Evolutionary conservation across 1,140 invertebrate species (phyloP).

Genomic region (Kradibia gibbosae): DNA sequence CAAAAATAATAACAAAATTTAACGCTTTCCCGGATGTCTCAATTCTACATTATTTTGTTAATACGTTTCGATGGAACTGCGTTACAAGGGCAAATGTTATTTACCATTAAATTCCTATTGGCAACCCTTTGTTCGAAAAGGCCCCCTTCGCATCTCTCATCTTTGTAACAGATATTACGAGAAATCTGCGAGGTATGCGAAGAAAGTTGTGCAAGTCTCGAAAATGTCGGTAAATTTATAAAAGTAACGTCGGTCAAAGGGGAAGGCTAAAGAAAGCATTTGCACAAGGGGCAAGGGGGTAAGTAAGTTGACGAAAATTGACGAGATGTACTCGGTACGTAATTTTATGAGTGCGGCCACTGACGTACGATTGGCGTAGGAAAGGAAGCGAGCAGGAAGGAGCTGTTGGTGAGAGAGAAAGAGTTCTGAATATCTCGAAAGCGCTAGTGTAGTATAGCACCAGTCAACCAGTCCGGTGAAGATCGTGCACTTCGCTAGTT

Average conservation of each 20-base stretch:
- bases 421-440: background rate
- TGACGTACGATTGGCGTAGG: background rate
- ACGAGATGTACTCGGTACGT: background rate
- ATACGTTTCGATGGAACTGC: no score
- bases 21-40: no score
- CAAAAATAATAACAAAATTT: background rate
- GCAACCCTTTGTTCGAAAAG: no score
- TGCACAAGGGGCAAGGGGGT: background rate
- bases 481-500: background rate
- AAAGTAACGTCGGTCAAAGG: background rate
- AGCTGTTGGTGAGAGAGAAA: background rate
- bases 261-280: background rate
- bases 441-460: constrained; percentile 41
- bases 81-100: no score
- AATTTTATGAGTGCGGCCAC: background rate
- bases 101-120: no score
- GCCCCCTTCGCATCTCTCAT: no score
- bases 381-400: background rate
- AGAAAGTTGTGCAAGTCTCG: no score
- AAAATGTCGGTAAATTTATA: background rate
- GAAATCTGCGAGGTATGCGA: no score
- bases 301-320: background rate
- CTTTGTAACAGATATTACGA: no score
- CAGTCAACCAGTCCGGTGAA: constrained; percentile 13
- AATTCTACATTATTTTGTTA: no score